A percentile compares a stretch with the other conserved stretches of the same genome.
Conservation (phyloP, 1,140 invertebrate species). For the Sinella curviseta region DNA sequence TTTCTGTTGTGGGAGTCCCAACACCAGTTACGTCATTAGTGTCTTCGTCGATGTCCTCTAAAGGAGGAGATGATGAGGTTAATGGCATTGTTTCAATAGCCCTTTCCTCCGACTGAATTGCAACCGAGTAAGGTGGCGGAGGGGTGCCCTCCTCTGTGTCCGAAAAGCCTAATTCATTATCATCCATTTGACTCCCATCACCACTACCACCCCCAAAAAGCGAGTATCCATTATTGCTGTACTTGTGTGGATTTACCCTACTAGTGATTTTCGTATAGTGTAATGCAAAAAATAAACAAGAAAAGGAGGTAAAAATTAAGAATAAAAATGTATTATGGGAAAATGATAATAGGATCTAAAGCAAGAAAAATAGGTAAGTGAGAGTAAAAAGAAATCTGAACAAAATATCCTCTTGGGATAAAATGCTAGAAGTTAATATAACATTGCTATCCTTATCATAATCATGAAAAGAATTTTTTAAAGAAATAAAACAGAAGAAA, state of each 20-base stretch:
- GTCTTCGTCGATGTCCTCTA: not conserved
- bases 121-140: slow-evolving; percentile 17
- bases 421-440: no score
- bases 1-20: not conserved
- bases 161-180: not conserved
- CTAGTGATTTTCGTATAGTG: not conserved
- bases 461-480: no score
- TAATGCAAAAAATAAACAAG: not conserved
- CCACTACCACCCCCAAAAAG: not conserved
- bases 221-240: not conserved
- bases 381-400: no score
- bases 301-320: not conserved
- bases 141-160: not conserved
- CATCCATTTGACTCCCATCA: not conserved
- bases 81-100: not conserved
- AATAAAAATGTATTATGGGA: not conserved
- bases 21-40: not conserved
- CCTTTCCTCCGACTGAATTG: not conserved
- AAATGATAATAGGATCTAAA: not conserved
- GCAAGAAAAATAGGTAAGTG: no score
- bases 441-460: no score
- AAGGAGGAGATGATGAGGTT: not conserved
- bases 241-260: no score
- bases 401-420: no score
- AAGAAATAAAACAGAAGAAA: no score